phyloP scores from a whole-genome alignment of 2,888 invertebrate genomes.

The Eugnorisma glareosa region DNA sequence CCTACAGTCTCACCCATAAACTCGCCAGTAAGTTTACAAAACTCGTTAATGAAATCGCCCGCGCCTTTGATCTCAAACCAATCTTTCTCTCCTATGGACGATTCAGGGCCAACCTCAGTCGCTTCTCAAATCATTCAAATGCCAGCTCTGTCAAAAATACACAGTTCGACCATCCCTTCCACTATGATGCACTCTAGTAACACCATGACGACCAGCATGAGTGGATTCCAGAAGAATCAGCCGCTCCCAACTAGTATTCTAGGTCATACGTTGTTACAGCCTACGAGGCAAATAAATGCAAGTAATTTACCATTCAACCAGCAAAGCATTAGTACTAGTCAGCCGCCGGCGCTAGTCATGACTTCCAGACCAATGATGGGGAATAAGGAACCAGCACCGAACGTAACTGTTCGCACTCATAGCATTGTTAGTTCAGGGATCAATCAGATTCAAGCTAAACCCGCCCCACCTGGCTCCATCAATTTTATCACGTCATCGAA shows the following conservation, averaged over 20 bases:
- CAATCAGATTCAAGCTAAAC: conserved; percentile 82
- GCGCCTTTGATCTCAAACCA: conserved; percentile 84
- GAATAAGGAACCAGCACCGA: conserved; percentile 85
- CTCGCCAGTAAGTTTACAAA: conserved; percentile 83
- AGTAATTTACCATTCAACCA: conserved; percentile 82
- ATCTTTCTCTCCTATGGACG: conserved; percentile 77
- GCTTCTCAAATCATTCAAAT: conserved; percentile 88
- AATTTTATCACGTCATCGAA: conserved; percentile 89
- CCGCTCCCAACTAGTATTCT: conserved; percentile 86
- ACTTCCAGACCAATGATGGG: conserved; percentile 85
- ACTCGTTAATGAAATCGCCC: conserved; percentile 85
- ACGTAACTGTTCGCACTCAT: conserved; percentile 87
- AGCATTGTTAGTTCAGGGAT: conserved; percentile 85
- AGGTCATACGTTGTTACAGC: conserved; percentile 87
- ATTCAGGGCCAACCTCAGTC: conserved; percentile 76
- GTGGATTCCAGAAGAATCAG: conserved; percentile 83
- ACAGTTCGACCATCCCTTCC: conserved; percentile 77
- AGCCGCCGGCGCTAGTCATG: conserved; percentile 89
- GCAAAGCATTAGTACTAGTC: conserved; percentile 88
- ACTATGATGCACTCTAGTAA: conserved; percentile 84
- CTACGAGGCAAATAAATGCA: conserved; percentile 83
- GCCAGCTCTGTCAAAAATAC: conserved; percentile 88
- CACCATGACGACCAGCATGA: conserved; percentile 83
- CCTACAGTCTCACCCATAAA: conserved; percentile 87
- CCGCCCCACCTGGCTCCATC: conserved; percentile 77